phyloP scores from a whole-genome alignment of 2,113 vertebrate genomes.

The Psittacula cyanocephala region DNA sequence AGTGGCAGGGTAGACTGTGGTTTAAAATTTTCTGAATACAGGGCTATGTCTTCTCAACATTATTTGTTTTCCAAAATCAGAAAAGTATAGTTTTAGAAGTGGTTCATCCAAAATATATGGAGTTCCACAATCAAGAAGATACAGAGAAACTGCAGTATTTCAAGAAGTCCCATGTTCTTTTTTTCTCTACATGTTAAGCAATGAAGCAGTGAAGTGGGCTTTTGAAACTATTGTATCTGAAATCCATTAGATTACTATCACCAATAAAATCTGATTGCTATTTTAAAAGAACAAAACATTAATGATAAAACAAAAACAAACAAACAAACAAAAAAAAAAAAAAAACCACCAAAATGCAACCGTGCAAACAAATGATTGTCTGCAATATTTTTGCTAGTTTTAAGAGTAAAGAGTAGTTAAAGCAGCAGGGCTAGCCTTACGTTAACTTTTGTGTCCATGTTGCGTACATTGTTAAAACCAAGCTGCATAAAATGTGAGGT shows the following conservation, averaged over 20 bases:
- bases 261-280: background rate
- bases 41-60: background rate
- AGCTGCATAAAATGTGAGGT: background rate
- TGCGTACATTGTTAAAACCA: background rate
- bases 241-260: background rate
- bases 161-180: background rate
- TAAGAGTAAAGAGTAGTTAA: background rate
- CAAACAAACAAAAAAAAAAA: background rate
- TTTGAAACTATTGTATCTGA: background rate
- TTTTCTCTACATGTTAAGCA: background rate
- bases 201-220: background rate
- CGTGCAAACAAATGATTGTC: background rate
- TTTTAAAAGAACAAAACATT: background rate
- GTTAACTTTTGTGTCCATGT: background rate
- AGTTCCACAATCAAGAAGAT: background rate
- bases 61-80: background rate
- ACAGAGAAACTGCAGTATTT: background rate
- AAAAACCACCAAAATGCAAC: background rate
- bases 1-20: background rate
- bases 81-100: background rate
- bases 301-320: background rate
- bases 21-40: background rate
- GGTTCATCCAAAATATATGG: background rate
- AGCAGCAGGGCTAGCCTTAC: background rate
- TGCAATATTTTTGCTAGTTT: background rate